Base-by-base conservation (phyloP, 2,797 vertebrate genomes). In the Nasua narica region DNA sequence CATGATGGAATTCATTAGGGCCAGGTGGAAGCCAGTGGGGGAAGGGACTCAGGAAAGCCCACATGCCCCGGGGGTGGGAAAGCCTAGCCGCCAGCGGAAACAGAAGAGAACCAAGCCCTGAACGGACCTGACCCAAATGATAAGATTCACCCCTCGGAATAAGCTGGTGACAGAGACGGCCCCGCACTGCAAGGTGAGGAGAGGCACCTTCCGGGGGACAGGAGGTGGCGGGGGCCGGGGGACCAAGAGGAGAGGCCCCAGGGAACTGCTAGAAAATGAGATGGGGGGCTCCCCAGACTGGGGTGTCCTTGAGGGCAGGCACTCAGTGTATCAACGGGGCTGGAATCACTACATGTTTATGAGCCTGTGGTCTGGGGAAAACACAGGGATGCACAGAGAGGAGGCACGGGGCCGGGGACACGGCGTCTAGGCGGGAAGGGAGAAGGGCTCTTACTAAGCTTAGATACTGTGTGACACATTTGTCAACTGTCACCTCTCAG, bases 1-100 rank as follows among this genome's bases (percentile, higher is more conserved):
- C 97, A 93, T 94, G 96, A 96, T 96, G 93, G 97, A 96, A 97
- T 97, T 96, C 97, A 96, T 95, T 77, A 74, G 93, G 82, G 93
- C 97, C 97, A 97, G 97, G 97, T 97, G 97, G 97, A 85, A 96
- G 92, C 87, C 60, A 3, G 70, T 48, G 83, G 96, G 96, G 95
- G 97, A 79, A 74, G 94, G 93, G 93, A 43, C 62, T 37, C 93
- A 94, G 96, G 96, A 94, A 96, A 98, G 77, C 94, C 97, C 91
- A 43, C 50, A 60, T 29, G 46, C 37, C 46, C 90, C 0, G 4
- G 56, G 40, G 52, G 74, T 19, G 86, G 76, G 87, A 48, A 95
- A 87, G 90, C 84, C 87, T 85, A 46, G 78, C 89, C 2, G 0
- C 2, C 35, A 94, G 48, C 1, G 8, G 74, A 85, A 93, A 90